phyloP scores from a whole-genome alignment of 2,113 vertebrate species.

The Oxyura jamaicensis region DNA sequence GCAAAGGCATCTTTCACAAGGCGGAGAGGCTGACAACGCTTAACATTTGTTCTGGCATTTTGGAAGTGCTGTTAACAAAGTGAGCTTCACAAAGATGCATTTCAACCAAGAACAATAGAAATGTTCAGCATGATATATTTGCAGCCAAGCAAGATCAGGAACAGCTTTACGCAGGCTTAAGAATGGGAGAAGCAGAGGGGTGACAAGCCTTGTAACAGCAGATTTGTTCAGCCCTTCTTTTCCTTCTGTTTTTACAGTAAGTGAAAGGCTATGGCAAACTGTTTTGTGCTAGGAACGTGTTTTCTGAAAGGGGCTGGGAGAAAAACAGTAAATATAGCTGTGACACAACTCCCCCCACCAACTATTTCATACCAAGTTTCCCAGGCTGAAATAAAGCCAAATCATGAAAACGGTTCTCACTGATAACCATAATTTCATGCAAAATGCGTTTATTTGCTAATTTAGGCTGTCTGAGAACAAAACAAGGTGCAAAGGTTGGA shows the following conservation, averaged over 20 bases:
- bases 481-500: neutral
- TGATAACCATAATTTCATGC: neutral
- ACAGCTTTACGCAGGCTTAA: neutral
- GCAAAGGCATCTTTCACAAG: neutral
- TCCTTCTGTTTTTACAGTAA: conserved; percentile 32
- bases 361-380: neutral
- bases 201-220: neutral
- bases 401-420: neutral
- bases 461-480: neutral
- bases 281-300: neutral
- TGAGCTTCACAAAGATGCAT: conserved; percentile 1
- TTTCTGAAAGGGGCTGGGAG: neutral
- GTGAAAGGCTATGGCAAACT: neutral
- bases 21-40: neutral
- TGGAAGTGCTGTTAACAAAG: neutral
- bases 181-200: neutral
- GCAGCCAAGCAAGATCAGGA: neutral
- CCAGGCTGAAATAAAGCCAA: neutral
- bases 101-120: neutral
- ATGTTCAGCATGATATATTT: neutral
- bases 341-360: neutral
- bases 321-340: neutral
- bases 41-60: neutral
- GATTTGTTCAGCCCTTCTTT: neutral
- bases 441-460: neutral